Base-by-base conservation (phyloP, 2,888 invertebrate species). In the Altica lythri region DNA sequence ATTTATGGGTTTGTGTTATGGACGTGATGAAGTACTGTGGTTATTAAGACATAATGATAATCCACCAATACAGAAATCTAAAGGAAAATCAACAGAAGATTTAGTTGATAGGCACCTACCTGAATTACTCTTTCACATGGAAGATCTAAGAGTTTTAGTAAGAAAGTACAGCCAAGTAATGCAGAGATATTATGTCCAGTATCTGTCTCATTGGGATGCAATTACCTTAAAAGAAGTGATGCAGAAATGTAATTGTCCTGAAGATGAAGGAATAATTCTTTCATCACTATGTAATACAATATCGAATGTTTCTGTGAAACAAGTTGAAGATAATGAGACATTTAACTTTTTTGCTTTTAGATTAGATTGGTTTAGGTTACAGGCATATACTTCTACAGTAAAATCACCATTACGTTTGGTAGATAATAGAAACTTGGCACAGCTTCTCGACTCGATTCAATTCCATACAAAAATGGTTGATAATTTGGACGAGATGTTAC, bases 381-480 rank as follows among this genome's bases (percentile, higher is more conserved):
- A 98, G 79, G 92, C 97, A 0, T 93, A 90, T 71, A 90, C 94
- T 71, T 95, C 95, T 53, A 86, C 92, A 34, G 83, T 84, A 9
- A 93, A 92, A 74, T 88, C 92, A 16, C 82, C 88, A 63, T 75
- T 90, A 77, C 82, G 84, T 74, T 82, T 99, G 38, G 82, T 85
- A 6, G 93, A 95, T 66, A 89, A 95, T 68, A 82, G 88, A 63
- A 92, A 92, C 64, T 77, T 99, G 55, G 93, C 95, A 3, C 88
- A 90, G 40, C 86, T 95, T 61, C 86, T 99, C 75, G 99, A 99
- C 75, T 94, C 93, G 32, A 88, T 97, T 74, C 86, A 93, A 25
- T 99, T 98, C 72, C 99, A 99, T 72, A 92, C 97, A 0, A 93
- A 95, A 77, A 95, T 99, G 88, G 95, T 99, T 1, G 99, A 99